phyloP scores from a whole-genome alignment of 2,888 invertebrate genomes.

The Hedya salicella region DNA sequence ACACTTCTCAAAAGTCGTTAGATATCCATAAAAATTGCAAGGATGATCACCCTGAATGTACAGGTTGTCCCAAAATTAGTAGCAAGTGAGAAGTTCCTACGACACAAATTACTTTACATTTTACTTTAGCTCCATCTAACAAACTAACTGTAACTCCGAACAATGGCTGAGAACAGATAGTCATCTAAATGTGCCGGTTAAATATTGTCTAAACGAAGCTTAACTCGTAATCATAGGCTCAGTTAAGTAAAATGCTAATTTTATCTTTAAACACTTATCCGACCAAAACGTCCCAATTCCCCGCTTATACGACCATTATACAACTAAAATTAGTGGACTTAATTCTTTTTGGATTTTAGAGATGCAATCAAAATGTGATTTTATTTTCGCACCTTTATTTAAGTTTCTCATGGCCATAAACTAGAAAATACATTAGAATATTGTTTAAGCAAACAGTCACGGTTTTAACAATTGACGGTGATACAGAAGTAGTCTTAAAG shows the following conservation, averaged over 20 bases:
- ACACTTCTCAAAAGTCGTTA: too few species aligned
- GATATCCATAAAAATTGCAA: too few species aligned
- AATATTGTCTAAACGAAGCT: slow-evolving; percentile 59
- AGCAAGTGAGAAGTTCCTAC: background rate
- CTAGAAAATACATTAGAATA: slow-evolving; percentile 20
- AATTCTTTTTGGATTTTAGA: background rate
- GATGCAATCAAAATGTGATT: slow-evolving; percentile 11
- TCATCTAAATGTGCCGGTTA: slow-evolving; percentile 64
- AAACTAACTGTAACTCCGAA: slow-evolving; percentile 47
- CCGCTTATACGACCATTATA: slow-evolving; percentile 13
- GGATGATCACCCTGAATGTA: too few species aligned
- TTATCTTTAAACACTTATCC: slow-evolving; percentile 7
- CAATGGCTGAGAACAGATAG: slow-evolving; percentile 61
- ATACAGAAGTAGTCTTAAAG: slow-evolving; percentile 11
- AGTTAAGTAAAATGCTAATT: slow-evolving; percentile 41
- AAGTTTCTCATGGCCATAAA: slow-evolving; percentile 29
- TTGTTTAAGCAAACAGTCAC: slow-evolving; percentile 12
- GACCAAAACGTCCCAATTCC: slow-evolving; percentile 12
- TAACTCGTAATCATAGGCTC: slow-evolving; percentile 46
- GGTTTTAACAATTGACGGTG: slow-evolving; percentile 14
- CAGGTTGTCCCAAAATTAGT: background rate
- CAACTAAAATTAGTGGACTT: slow-evolving; percentile 11
- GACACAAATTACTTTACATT: slow-evolving; percentile 36
- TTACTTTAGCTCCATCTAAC: slow-evolving; percentile 37
- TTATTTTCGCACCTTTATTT: slow-evolving; percentile 38